Percentiles rank a stretch among this genome's conserved stretches.
Evolutionary conservation across 2,888 invertebrate genomes (phyloP).

Genomic region (Stenotaenia linearis): DNA sequence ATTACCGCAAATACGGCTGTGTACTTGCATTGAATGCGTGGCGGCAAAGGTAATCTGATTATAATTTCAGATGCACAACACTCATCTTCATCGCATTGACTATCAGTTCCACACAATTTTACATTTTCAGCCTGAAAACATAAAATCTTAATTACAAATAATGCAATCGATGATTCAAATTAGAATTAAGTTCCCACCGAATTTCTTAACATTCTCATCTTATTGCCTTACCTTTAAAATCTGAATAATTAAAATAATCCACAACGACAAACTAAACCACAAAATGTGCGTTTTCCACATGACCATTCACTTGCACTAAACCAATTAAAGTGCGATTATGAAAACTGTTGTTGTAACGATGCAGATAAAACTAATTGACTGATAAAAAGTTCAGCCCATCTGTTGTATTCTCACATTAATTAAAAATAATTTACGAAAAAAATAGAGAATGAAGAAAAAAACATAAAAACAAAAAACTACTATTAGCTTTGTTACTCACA

Average conservation of each 20-base stretch:
- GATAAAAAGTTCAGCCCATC: neutral
- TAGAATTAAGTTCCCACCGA: neutral
- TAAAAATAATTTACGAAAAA: too few species aligned
- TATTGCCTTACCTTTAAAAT: neutral
- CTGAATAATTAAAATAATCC: neutral
- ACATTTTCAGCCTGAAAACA: neutral
- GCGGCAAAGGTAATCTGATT: neutral
- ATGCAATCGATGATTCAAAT: too few species aligned
- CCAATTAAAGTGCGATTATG: neutral
- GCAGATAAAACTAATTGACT: constrained; percentile 3
- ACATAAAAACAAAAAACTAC: too few species aligned
- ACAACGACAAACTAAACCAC: neutral
- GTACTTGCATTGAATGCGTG: neutral
- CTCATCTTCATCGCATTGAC: neutral
- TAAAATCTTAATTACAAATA: too few species aligned
- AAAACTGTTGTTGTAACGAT: neutral
- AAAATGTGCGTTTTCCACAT: neutral
- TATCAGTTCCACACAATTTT: neutral
- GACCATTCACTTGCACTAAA: neutral
- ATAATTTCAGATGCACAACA: neutral
- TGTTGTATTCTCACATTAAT: neutral
- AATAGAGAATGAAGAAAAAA: too few species aligned
- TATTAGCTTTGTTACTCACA: too few species aligned
- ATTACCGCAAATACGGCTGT: too few species aligned
- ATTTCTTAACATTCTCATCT: neutral